These are phyloP conservation scores for Caiman crocodilus DNA, from an alignment of 2,797 vertebrate genomes.

Conservation along the genomic window DNA sequence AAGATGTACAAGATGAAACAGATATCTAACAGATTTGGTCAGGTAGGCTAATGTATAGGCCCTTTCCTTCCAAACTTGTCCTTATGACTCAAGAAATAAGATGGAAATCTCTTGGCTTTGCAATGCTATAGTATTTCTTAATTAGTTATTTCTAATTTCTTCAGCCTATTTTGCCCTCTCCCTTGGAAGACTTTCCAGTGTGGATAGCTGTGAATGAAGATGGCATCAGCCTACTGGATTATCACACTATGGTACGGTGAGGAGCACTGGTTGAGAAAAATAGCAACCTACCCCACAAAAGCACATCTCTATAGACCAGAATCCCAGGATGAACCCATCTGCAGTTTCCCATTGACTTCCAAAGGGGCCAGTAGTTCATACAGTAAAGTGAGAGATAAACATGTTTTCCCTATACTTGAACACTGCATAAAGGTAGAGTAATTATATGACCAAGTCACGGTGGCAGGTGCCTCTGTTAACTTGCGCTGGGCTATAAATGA, in stretches of 20 bases:
- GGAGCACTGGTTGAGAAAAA: not conserved
- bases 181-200: conserved; percentile 84
- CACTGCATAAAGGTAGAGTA: conserved; percentile 9
- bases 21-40: not conserved
- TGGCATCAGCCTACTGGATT: conserved; percentile 92
- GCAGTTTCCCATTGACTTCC: conserved; percentile 53
- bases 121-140: not conserved
- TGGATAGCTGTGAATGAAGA: conserved; percentile 97
- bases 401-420: not conserved
- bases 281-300: not conserved
- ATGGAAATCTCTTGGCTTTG: not conserved
- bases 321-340: not conserved
- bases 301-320: not conserved
- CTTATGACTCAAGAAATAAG: not conserved
- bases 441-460: not conserved
- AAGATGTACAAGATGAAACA: not conserved
- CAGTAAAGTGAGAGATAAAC: conserved; percentile 35
- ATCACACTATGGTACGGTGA: conserved; percentile 88
- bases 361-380: conserved; percentile 35
- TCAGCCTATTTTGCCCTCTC: conserved; percentile 88
- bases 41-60: not conserved
- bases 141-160: conserved; percentile 46
- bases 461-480: not conserved
- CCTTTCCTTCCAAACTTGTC: not conserved
- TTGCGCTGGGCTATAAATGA: not conserved